Conservation (phyloP, 1,140 invertebrate species). For the Saxidomus purpurata region DNA sequence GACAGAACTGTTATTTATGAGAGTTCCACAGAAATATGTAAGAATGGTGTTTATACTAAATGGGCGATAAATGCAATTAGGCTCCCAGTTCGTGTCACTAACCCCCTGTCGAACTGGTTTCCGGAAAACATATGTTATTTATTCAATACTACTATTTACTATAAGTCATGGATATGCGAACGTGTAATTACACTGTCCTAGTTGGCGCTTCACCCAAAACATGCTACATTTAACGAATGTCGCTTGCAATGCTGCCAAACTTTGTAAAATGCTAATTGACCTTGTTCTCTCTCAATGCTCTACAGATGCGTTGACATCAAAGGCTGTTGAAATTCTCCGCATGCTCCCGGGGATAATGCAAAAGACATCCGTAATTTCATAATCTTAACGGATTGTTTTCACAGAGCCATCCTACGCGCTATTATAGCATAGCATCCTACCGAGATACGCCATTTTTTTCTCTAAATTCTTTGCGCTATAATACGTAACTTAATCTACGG, state of each 20-base stretch:
- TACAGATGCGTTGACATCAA: constrained; percentile 46
- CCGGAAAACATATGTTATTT: background rate
- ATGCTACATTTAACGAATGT: constrained; percentile 6
- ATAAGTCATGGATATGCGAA: background rate
- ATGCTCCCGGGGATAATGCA: constrained; percentile 6
- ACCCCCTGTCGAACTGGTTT: background rate
- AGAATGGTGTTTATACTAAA: background rate
- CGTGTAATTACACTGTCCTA: background rate
- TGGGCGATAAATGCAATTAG: background rate
- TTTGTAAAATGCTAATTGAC: constrained; percentile 31
- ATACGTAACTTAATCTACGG: no score
- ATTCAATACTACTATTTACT: background rate
- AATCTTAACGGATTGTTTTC: constrained; percentile 10
- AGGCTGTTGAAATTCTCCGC: constrained; percentile 32
- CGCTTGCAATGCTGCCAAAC: background rate
- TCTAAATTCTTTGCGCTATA: no score
- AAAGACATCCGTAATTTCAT: constrained; percentile 33
- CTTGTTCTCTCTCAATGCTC: constrained; percentile 1
- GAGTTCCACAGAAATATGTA: background rate
- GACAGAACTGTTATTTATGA: background rate
- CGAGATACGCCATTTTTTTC: no score
- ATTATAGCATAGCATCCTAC: no score
- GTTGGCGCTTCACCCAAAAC: constrained; percentile 14
- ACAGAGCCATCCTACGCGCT: background rate
- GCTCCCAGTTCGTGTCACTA: background rate